A percentile compares a stretch with the other conserved stretches of the same genome.
Conservation (phyloP, 1,140 invertebrate species). For the Bombus waltoni region DNA sequence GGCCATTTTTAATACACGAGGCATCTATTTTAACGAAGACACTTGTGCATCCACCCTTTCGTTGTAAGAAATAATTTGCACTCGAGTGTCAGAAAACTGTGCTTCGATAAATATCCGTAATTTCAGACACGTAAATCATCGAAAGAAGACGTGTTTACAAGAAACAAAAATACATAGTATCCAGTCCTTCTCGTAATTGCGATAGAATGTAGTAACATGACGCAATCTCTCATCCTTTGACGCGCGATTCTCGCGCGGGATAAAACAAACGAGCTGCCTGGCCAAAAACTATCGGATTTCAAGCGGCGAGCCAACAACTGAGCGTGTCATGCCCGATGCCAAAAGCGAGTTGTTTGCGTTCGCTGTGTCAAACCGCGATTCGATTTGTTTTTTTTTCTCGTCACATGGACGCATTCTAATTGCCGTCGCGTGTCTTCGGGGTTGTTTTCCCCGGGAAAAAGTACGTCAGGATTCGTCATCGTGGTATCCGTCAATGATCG, state of each 20-base stretch:
- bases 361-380: slow-evolving; percentile 8
- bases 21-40: no score
- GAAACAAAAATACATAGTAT: neutral
- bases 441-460: neutral
- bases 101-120: neutral
- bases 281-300: slow-evolving; percentile 33
- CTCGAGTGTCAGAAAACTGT: neutral
- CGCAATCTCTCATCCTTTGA: slow-evolving; percentile 22
- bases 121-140: neutral
- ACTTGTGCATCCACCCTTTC: no score
- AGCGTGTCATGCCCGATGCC: slow-evolving; percentile 6
- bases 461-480: no score
- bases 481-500: no score
- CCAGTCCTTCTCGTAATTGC: slow-evolving; percentile 13
- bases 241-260: slow-evolving; percentile 7
- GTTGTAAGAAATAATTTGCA: neutral
- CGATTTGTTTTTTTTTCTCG: slow-evolving; percentile 19
- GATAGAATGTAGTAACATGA: slow-evolving; percentile 10
- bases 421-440: slow-evolving; percentile 10
- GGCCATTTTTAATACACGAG: no score
- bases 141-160: neutral
- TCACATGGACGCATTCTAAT: slow-evolving; percentile 12
- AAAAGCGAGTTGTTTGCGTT: slow-evolving; percentile 22
- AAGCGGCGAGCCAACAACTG: slow-evolving; percentile 45
- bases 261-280: slow-evolving; percentile 7